Evolutionary conservation across 2,113 vertebrate genomes (phyloP).

Genomic region (Accipiter virgatus): DNA sequence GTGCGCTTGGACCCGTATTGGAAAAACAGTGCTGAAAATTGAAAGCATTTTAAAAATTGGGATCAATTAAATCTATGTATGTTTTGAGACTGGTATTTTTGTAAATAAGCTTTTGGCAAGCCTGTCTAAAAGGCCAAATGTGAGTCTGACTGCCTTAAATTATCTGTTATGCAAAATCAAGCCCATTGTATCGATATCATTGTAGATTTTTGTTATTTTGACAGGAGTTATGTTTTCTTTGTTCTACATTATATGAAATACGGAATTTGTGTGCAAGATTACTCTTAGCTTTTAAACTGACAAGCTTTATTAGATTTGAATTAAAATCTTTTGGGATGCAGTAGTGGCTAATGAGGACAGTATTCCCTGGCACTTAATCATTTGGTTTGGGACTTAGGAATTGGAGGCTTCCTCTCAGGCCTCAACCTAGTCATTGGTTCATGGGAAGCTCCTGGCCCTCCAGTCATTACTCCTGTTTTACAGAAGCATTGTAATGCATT

Average conservation of each 20-base stretch:
- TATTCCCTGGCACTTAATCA: background rate
- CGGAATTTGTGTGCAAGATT: background rate
- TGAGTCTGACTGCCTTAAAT: background rate
- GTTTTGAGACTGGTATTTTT: background rate
- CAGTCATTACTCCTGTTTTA: background rate
- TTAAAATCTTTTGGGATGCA: background rate
- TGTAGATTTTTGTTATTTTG: background rate
- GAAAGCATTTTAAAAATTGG: background rate
- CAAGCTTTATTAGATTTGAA: background rate
- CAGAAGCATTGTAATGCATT: background rate
- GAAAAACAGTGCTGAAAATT: background rate
- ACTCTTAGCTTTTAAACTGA: background rate
- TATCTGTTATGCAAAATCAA: background rate
- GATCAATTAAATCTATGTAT: background rate
- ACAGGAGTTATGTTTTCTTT: background rate
- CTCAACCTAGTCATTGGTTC: background rate
- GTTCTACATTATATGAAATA: background rate
- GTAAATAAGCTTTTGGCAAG: background rate
- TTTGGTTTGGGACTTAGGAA: background rate
- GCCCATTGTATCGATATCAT: background rate
- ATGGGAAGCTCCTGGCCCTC: background rate
- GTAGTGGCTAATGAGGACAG: background rate
- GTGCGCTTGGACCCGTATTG: background rate
- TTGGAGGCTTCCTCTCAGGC: background rate
- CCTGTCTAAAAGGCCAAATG: background rate